Evolutionary conservation across 2,797 vertebrate species (phyloP), one percentile per base, ranked within the genome.

Genomic region (Sebastes umbrosus): DNA sequence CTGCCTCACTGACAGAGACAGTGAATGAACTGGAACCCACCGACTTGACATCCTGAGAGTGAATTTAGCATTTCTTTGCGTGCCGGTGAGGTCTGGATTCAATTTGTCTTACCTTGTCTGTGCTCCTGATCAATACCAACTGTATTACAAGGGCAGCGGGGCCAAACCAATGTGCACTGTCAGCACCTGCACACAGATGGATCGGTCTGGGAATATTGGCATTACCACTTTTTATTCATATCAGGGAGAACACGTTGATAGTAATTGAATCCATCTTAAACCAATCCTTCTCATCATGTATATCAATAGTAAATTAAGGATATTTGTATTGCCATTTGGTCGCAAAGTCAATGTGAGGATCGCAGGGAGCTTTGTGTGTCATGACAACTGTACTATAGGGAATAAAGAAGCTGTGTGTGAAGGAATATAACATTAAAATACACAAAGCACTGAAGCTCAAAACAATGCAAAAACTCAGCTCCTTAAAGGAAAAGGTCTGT

Each of bases 81-180:
- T 79, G 54, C 80, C 68, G 43, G 71, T 77, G 81, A 83, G 80
- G 74, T 82, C 79, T 82, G 69, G 79, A 91, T 91, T 87, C 80
- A 87, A 90, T 94, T 87, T 84, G 79, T 92, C 90, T 90, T 84
- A 64, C 73, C 90, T 84, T 80, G 83, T 90, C 94, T 84, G 80
- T 13, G 69, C 69, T 58, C 57, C 54, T 87, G 91, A 94, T 95
- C 93, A 90, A 94, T 95, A 93, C 82, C 85, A 89, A 93, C 92
- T 88, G 92, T 93, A 92, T 93, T 93, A 89, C 70, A 88, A 79
- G 76, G 82, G 91, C 91, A 93, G 79, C 75, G 2, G 50, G 24
- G 84, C 84, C 90, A 87, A 76, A 67, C 77, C 81, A 71, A 75
- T 80, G 82, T 88, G 93, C 91, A 76, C 75, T 73, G 90, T 94